Conservation (phyloP, 37 sponge, comb jelly and placozoan genomes). For the Hormiphora californensis region DNA sequence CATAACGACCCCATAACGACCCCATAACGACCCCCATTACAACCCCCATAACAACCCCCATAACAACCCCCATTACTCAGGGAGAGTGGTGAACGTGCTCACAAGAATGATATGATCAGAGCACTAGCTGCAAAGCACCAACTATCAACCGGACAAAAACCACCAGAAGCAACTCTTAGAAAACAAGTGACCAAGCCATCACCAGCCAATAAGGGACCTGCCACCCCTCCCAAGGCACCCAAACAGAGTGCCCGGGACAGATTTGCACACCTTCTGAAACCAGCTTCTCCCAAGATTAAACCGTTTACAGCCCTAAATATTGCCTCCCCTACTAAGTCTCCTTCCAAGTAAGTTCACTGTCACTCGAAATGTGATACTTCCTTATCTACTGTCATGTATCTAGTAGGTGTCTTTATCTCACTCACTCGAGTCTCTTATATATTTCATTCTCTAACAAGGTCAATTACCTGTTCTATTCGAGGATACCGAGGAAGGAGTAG, state of each 20-base stretch:
- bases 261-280: constrained; percentile 39
- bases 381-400: not conserved
- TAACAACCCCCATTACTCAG: not conserved
- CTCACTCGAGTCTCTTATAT: not conserved
- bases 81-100: not conserved
- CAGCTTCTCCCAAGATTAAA: constrained; percentile 27
- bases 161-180: not conserved
- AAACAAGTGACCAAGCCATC: not conserved
- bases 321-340: constrained; percentile 41
- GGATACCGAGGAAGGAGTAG: too few relatives aligned
- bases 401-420: not conserved
- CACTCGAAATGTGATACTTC: not conserved
- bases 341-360: not conserved
- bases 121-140: constrained; percentile 7
- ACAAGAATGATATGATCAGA: constrained; percentile 32
- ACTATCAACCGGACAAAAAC: not conserved
- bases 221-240: not conserved
- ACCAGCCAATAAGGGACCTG: not conserved
- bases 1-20: too few relatives aligned
- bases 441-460: too few relatives aligned
- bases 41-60: too few relatives aligned
- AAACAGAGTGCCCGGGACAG: not conserved
- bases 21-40: too few relatives aligned
- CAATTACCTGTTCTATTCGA: too few relatives aligned
- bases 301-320: constrained; percentile 4